Base-by-base conservation (phyloP, 2,113 vertebrate species). In the Petromus typicus region DNA sequence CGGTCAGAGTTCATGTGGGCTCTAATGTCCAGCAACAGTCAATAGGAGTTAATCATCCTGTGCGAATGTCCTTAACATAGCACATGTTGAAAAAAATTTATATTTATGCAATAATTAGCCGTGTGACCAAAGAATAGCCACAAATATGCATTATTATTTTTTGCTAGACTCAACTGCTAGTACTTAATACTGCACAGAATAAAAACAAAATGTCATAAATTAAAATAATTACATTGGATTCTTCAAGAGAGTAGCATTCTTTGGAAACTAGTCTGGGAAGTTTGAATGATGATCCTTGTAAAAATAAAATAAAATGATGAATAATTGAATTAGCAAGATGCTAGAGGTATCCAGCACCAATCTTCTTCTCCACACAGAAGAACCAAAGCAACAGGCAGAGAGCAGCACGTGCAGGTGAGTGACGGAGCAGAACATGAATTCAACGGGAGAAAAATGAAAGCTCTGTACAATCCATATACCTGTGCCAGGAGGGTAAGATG, bases 191-290 rank as follows among this genome's bases (percentile, higher is more conserved):
- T 56, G 30, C 13, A 45, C 43, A 51, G 13, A 66, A 90, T 67
- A 76, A 91, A 75, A 83, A 73, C 17, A 37, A 79, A 94, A 90
- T 82, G 59, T 27, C 16, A 80, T 32, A 3, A 75, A 91, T 91
- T 88, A 79, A 93, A 86, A 67, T 83, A 87, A 76, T 81, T 63
- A 76, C 37, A 69, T 57, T 81, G 32, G 32, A 59, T 43, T 43
- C 37, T 81, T 59, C 27, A 63, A 64, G 59, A 63, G 57, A 61
- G 32, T 2, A 82, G 59, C 30, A 64, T 59, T 45, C 80, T 84
- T 81, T 81, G 59, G 40, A 64, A 84, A 45, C 30, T 64, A 64
- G 59, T 61, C 40, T 9, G 23, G 25, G 30, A 32, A 48, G 30
- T 48, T 64, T 34, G 30, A 83, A 22, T 37, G 20, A 7, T 48